Conservation (phyloP, 2,113 vertebrate species). For the Cynopterus brachyotis region DNA sequence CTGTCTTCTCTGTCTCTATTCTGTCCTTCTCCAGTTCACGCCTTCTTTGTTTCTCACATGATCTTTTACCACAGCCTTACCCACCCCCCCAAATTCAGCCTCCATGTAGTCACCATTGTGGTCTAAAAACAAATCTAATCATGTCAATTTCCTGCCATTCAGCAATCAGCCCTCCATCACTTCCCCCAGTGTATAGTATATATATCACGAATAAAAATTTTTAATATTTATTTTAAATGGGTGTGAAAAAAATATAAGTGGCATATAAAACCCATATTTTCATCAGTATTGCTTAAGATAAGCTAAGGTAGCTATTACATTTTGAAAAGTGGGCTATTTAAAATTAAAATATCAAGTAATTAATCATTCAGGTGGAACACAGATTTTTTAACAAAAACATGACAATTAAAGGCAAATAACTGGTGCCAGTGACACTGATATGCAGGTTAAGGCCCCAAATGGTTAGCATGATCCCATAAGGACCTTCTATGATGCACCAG, state of each 20-base stretch:
- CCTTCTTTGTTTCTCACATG: background rate
- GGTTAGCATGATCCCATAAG: background rate
- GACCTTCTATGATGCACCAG: background rate
- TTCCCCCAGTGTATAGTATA: background rate
- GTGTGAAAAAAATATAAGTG: background rate
- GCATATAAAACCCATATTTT: background rate
- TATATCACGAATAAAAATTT: background rate
- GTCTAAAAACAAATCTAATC: background rate
- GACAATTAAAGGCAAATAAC: background rate
- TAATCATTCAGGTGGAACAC: background rate
- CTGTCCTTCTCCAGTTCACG: background rate
- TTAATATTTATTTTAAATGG: background rate
- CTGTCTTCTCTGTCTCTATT: background rate
- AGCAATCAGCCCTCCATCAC: background rate
- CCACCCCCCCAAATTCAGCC: background rate
- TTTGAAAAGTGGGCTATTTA: background rate
- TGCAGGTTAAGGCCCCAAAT: background rate
- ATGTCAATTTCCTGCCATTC: background rate
- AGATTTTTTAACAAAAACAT: background rate
- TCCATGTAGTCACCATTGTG: background rate
- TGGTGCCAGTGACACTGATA: background rate
- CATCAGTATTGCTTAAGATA: background rate
- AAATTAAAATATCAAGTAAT: slow-evolving; percentile 16
- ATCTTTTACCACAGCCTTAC: background rate
- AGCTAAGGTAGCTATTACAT: background rate